Base-by-base conservation (phyloP, 2,888 invertebrate genomes). In the Dicycla oo region DNA sequence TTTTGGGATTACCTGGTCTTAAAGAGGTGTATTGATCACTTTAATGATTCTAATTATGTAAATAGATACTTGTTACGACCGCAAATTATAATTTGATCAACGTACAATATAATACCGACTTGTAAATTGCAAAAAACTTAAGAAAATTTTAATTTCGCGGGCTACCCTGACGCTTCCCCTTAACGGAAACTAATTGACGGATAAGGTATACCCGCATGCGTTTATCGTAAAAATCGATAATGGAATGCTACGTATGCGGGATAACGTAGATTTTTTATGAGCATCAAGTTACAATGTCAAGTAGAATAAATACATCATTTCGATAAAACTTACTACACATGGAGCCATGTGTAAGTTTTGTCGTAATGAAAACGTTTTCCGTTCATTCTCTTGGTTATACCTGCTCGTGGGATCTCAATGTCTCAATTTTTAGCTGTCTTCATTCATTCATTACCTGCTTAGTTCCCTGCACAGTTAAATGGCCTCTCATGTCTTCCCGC, bases 141-240 rank as follows among this genome's bases (percentile, higher is more conserved):
- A n/a, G n/a, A n/a, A n/a, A n/a, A n/a, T n/a, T n/a, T n/a, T n/a
- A n/a, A n/a, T n/a, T n/a, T n/a, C n/a, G n/a, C n/a, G n/a, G n/a
- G n/a, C n/a, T n/a, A n/a, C n/a, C n/a, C n/a, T n/a, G n/a, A n/a
- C n/a, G n/a, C n/a, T n/a, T n/a, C n/a, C n/a, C n/a, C n/a, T n/a
- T n/a, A 61, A 58, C 49, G 53, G 66, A 67, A 71, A 68, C 64
- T 49, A 51, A 57, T 47, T 57, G 64, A 51, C 30, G 26, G 23
- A 62, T 63, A 54, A 58, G n/a, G 61, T 63, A 54, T 69, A 60
- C 80, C 84, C 78, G 72, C 78, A 71, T 78, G 70, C 26, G 61
- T 79, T 82, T 77, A 73, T 75, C 71, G 60, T 60, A 64, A 69
- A 72, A 85, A 85, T 85, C 83, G 75, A 85, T 85, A 74, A 58